Conservation (phyloP, 1,140 invertebrate species). For the Octopus sinensis region DNA sequence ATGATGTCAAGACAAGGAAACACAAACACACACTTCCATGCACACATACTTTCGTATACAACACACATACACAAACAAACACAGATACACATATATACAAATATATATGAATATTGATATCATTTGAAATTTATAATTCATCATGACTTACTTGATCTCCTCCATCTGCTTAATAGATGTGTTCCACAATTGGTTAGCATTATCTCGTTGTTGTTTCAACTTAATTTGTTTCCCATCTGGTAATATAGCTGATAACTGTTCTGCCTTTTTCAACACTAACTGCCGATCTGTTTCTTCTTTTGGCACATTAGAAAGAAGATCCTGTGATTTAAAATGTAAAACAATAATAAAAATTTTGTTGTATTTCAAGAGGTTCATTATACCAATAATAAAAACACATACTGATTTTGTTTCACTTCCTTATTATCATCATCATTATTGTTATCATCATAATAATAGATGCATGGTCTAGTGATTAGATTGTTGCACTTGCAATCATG, state of each 20-base stretch:
- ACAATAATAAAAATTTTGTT: not conserved
- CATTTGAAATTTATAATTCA: no score
- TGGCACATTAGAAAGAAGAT: slow-evolving; percentile 39
- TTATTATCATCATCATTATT: no score
- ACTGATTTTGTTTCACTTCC: not conserved
- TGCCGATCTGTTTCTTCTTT: slow-evolving; percentile 48
- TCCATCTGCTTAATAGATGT: slow-evolving; percentile 67
- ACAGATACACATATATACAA: no score
- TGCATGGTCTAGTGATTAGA: no score
- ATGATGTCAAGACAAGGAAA: no score
- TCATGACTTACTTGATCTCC: slow-evolving; percentile 64
- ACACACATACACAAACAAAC: no score
- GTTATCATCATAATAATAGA: no score
- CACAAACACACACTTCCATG: no score
- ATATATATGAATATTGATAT: no score
- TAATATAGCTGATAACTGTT: slow-evolving; percentile 39
- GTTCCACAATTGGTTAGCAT: slow-evolving; percentile 70
- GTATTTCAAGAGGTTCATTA: not conserved
- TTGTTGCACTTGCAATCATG: no score
- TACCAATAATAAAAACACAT: not conserved
- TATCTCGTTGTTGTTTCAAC: slow-evolving; percentile 64
- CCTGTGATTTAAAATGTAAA: slow-evolving; percentile 30
- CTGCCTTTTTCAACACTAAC: slow-evolving; percentile 38
- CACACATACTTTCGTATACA: no score
- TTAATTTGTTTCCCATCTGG: slow-evolving; percentile 44